phyloP scores from a whole-genome alignment of 1,140 invertebrate species.

The Amyelois transitella region DNA sequence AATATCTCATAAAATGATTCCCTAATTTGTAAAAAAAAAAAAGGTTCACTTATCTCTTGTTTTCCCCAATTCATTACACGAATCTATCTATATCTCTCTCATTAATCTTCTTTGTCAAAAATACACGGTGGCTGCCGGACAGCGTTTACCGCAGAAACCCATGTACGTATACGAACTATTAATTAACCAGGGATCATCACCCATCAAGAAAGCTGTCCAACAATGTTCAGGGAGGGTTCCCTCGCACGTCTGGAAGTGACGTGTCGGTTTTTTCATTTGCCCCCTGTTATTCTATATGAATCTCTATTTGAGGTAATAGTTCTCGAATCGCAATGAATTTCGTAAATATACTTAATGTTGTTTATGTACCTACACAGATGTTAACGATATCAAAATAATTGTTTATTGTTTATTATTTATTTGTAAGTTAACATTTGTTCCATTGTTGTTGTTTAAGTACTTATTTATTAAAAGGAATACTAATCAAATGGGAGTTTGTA shows the following conservation, averaged over 20 bases:
- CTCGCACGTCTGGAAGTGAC: background rate
- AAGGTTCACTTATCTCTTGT: too few relatives aligned
- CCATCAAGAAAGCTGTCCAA: background rate
- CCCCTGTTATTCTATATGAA: background rate
- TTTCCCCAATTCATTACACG: background rate
- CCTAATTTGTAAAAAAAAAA: too few relatives aligned
- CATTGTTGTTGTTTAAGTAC: too few relatives aligned
- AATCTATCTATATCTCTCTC: background rate
- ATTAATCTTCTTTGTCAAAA: background rate
- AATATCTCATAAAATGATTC: too few relatives aligned
- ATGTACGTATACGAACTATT: background rate
- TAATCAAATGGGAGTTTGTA: too few relatives aligned
- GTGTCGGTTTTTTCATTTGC: background rate
- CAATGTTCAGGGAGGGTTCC: background rate
- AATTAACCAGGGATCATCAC: background rate
- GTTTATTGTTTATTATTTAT: too few relatives aligned
- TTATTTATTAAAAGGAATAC: too few relatives aligned
- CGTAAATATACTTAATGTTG: too few relatives aligned
- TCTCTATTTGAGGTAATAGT: too few relatives aligned
- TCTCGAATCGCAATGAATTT: too few relatives aligned
- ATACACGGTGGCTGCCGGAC: background rate
- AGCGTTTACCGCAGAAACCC: background rate
- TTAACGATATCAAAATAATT: background rate
- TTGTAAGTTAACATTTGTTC: too few relatives aligned
- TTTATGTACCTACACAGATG: too few relatives aligned